Base-by-base conservation (phyloP, 2,888 invertebrate species). In the Psococerastis gibbosa region DNA sequence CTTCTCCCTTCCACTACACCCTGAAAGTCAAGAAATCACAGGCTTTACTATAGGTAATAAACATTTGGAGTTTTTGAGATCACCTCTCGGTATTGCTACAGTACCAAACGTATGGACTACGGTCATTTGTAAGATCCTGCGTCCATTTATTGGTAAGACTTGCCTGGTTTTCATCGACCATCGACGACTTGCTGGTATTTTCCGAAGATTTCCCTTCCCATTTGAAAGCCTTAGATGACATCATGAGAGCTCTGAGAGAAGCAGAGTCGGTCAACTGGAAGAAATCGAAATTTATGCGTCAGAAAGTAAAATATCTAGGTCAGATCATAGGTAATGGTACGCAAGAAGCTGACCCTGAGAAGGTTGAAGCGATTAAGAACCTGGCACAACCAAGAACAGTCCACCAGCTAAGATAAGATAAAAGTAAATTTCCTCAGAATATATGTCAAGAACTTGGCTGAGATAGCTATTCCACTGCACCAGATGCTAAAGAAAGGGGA, bases 401-500 rank as follows among this genome's bases (percentile, higher is more conserved):
- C n/a, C n/a, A n/a, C n/a, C n/a, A n/a, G n/a, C n/a, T n/a, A n/a
- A n/a, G n/a, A n/a, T n/a, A n/a, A n/a, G n/a, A n/a, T n/a, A n/a
- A n/a, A n/a, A n/a, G n/a, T n/a, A n/a, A n/a, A n/a, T n/a, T n/a
- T n/a, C n/a, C n/a, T n/a, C n/a, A n/a, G n/a, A n/a, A n/a, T n/a
- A n/a, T n/a, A n/a, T n/a, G n/a, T n/a, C n/a, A n/a, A n/a, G n/a
- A n/a, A n/a, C n/a, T n/a, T n/a, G n/a, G n/a, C 47, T 2, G 35
- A 34, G 17, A 13, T 45, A 11, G 27, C 46, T 3, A 45, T 43
- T 42, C 43, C 42, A 3, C 6, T 49, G 2, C 43, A 45, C 2
- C n/a, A 22, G 3, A 20, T 35, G n/a, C 35, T 49, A 4, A 33
- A 41, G 22, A 47, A 43, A 9, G 22, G 43, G 2, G 31, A 9